phyloP scores from a whole-genome alignment of 53 echinoderm and acorn worm species.

The Crossaster papposus region DNA sequence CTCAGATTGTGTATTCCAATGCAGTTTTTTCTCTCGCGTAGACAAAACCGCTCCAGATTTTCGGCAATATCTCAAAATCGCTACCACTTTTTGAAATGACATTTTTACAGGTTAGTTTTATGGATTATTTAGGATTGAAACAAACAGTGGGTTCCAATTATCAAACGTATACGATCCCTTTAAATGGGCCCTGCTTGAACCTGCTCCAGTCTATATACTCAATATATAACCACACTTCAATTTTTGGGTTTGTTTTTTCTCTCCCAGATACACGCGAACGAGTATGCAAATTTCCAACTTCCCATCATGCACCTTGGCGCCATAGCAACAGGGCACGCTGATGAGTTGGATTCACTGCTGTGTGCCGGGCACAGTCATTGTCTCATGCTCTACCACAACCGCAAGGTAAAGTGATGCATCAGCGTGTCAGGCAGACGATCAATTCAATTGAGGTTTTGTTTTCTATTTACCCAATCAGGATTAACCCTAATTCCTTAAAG shows the following conservation, averaged over 20 bases:
- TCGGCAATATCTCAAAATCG: no score
- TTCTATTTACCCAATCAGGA: no score
- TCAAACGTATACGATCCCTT: no score
- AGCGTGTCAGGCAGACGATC: not conserved
- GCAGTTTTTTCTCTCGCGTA: no score
- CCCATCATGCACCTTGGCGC: slow-evolving; percentile 89
- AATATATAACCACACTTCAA: not conserved
- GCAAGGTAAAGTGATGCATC: slow-evolving; percentile 41
- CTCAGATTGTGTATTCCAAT: no score
- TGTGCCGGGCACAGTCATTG: slow-evolving; percentile 85
- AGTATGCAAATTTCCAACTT: slow-evolving; percentile 87
- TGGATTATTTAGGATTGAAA: no score
- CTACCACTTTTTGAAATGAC: no score
- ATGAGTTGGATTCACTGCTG: slow-evolving; percentile 84
- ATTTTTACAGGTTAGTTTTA: no score
- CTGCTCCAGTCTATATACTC: not conserved
- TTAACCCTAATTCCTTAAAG: no score
- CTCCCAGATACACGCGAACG: slow-evolving; percentile 69
- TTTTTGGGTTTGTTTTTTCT: not conserved
- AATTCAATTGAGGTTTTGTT: not conserved
- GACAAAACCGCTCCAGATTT: no score
- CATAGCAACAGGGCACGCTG: slow-evolving; percentile 81
- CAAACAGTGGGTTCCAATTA: no score
- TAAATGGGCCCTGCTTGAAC: no score
- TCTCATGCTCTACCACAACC: slow-evolving; percentile 77